Percentiles rank a stretch among this genome's conserved stretches.
These are phyloP conservation scores for Bovichtus variegatus DNA, from an alignment of 2,797 vertebrate species.

Conservation along the genomic window DNA sequence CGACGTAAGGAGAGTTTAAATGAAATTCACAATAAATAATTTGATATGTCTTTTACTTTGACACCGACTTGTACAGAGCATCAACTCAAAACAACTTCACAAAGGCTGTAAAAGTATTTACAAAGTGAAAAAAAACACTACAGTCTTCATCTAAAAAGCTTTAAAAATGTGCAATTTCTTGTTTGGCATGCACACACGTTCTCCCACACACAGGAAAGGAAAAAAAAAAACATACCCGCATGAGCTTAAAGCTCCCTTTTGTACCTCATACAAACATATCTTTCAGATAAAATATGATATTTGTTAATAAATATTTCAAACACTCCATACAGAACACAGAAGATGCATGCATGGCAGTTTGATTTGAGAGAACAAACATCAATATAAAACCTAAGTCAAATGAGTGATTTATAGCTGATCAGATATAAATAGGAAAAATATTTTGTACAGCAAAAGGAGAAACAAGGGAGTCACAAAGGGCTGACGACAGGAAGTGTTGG, in stretches of 20 bases:
- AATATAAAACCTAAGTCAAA: slow-evolving; percentile 86
- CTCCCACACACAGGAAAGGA: slow-evolving; percentile 69
- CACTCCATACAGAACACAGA: slow-evolving; percentile 88
- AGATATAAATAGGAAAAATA: slow-evolving; percentile 75
- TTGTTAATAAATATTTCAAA: slow-evolving; percentile 86
- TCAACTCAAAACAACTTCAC: slow-evolving; percentile 92
- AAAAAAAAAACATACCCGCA: slow-evolving; percentile 66
- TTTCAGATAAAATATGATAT: slow-evolving; percentile 80
- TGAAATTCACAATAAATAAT: slow-evolving; percentile 27
- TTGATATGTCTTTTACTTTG: slow-evolving; percentile 85
- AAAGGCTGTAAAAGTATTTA: slow-evolving; percentile 96
- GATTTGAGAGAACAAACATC: slow-evolving; percentile 75
- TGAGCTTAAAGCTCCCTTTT: slow-evolving; percentile 83
- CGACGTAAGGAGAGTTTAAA: not conserved
- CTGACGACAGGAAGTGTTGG: slow-evolving; percentile 73
- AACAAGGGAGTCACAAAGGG: slow-evolving; percentile 75
- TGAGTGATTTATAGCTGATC: slow-evolving; percentile 60
- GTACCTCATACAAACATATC: slow-evolving; percentile 86
- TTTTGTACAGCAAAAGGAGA: slow-evolving; percentile 84
- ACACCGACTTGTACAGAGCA: slow-evolving; percentile 90
- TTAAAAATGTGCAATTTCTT: slow-evolving; percentile 92
- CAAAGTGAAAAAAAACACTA: slow-evolving; percentile 88
- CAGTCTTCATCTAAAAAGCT: slow-evolving; percentile 89
- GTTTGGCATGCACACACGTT: slow-evolving; percentile 91
- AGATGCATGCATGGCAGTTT: slow-evolving; percentile 92